Evolutionary conservation across 2,113 vertebrate species (phyloP).

Genomic region (Lethenteron reissneri): DNA sequence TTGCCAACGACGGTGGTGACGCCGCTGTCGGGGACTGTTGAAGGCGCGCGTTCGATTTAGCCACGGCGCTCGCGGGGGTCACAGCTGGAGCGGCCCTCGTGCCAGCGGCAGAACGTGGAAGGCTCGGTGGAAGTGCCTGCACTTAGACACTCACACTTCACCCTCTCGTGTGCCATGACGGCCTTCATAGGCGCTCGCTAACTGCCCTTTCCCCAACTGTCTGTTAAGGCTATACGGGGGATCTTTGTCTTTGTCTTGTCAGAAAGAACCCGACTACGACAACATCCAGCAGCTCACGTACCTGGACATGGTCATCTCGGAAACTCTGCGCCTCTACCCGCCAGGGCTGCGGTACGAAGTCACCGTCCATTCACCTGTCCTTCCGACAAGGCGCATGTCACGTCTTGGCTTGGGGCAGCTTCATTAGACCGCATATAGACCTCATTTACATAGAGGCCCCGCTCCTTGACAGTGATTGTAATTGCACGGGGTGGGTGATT

Average conservation of each 20-base stretch:
- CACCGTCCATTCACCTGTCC: neutral
- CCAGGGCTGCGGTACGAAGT: constrained; percentile 54
- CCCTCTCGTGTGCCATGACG: too few species aligned
- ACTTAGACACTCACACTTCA: too few species aligned
- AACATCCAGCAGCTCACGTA: constrained; percentile 59
- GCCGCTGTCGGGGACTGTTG: too few species aligned
- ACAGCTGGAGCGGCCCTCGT: too few species aligned
- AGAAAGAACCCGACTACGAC: constrained; percentile 37
- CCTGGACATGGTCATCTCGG: constrained; percentile 68
- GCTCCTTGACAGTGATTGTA: neutral
- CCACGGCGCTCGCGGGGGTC: too few species aligned
- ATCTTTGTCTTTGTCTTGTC: constrained; percentile 9
- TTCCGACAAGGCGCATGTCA: neutral
- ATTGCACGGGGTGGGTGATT: neutral
- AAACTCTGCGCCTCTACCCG: constrained; percentile 62
- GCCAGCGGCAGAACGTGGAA: too few species aligned
- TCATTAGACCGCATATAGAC: neutral
- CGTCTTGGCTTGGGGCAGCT: neutral
- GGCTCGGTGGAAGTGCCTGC: too few species aligned
- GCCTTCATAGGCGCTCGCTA: too few species aligned
- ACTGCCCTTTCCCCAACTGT: too few species aligned
- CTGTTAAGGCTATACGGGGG: neutral
- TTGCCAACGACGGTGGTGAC: too few species aligned
- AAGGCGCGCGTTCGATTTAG: too few species aligned
- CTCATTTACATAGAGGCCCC: neutral